Percentiles rank a stretch among this genome's conserved stretches.
Conservation (phyloP, 2,113 vertebrate genomes). For the Albula glossodonta region DNA sequence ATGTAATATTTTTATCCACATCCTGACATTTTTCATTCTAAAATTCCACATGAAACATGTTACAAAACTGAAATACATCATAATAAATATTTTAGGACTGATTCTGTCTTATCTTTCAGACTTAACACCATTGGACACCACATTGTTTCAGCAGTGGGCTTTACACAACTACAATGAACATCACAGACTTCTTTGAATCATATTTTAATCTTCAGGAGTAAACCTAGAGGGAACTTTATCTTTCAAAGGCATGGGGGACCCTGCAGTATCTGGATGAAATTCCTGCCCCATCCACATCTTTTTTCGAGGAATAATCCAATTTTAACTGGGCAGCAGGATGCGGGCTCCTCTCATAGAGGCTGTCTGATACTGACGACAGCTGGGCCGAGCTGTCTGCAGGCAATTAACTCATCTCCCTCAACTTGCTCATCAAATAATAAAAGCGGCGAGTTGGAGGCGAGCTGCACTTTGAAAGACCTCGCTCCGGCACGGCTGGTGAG, state of each 20-base stretch:
- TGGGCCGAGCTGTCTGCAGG: neutral
- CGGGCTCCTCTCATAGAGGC: neutral
- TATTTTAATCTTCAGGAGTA: neutral
- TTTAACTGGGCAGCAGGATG: neutral
- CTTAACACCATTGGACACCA: neutral
- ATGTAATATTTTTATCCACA: neutral
- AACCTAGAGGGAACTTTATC: neutral
- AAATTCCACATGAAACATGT: too few species aligned
- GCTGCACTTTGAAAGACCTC: constrained; percentile 36
- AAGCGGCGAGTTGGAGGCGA: constrained; percentile 18
- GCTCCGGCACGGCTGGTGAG: constrained; percentile 7
- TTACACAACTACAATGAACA: neutral
- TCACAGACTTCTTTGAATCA: neutral
- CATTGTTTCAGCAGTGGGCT: too few species aligned
- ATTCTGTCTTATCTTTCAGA: neutral
- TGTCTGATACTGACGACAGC: constrained; percentile 5
- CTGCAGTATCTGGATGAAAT: neutral
- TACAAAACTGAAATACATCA: too few species aligned
- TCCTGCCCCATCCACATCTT: neutral
- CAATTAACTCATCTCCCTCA: constrained; percentile 35
- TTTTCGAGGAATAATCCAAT: neutral
- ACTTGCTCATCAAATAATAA: constrained; percentile 38
- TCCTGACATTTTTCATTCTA: neutral
- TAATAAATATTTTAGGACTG: neutral
- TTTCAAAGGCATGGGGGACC: neutral